A percentile compares a stretch with the other conserved stretches of the same genome.
Evolutionary conservation across 1,140 invertebrate genomes (phyloP).

Genomic region (Campoletis sonorensis): DNA sequence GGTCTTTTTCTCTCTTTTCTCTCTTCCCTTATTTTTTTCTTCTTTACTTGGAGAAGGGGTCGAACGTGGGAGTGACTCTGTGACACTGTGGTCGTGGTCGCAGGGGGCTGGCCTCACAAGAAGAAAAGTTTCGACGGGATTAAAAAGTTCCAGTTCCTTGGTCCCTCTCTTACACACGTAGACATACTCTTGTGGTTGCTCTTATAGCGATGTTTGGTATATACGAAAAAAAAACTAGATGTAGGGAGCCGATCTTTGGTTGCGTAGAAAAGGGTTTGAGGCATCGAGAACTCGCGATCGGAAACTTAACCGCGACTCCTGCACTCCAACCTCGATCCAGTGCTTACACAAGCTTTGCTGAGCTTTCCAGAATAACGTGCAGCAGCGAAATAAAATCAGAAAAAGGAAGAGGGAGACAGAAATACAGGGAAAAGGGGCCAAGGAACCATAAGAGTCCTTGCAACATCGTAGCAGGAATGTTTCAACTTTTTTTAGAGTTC

Average conservation of each 20-base stretch:
- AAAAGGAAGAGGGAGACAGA: too few relatives aligned
- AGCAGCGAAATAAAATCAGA: too few relatives aligned
- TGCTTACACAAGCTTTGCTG: background rate
- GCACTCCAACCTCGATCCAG: constrained; percentile 1
- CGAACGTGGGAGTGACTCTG: background rate
- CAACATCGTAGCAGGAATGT: too few relatives aligned
- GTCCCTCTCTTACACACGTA: background rate
- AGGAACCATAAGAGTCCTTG: too few relatives aligned
- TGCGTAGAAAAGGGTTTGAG: constrained; percentile 5
- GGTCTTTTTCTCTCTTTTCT: background rate
- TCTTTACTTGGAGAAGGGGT: background rate
- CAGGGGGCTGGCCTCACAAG: background rate
- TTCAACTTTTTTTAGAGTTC: too few relatives aligned
- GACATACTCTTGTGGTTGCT: background rate
- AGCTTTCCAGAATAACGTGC: background rate
- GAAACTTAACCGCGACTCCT: constrained; percentile 2
- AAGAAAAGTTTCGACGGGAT: constrained; percentile 37
- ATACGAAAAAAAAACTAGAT: background rate
- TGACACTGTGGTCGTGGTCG: background rate
- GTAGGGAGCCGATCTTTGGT: background rate
- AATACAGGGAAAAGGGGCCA: too few relatives aligned
- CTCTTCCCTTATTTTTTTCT: background rate
- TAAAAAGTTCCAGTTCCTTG: constrained; percentile 32
- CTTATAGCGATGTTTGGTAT: background rate
- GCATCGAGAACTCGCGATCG: constrained; percentile 14